Base-by-base conservation (phyloP, 2,797 vertebrate species). In the Characodon lateralis region DNA sequence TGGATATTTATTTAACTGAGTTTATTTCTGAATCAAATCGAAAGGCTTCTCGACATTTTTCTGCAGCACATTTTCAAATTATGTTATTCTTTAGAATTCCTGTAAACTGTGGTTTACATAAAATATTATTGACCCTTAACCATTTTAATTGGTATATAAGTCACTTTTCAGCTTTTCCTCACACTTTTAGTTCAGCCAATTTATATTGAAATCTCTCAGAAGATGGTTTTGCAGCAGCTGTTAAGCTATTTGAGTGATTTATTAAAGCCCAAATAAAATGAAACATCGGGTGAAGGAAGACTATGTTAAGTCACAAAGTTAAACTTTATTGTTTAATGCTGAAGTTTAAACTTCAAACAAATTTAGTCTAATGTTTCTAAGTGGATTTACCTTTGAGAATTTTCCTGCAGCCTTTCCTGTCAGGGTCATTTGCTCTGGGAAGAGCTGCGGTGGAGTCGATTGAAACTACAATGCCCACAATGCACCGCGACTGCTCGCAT, bases 391-490 rank as follows among this genome's bases (percentile, higher is more conserved):
- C 59, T 59, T 6, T 10, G 24, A 14, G 28, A 31, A 16, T 63
- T 65, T 65, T 31, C 28, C 31, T 18, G 20, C 35, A 35, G 16
- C 59, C 18, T 35, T 63, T 41, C 8, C 63, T 12, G 20, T 24
- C 31, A 66, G 63, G 18, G 22, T 16, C 39, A 6, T 35, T 68
- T 41, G 35, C 41, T 68, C 35, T 43, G 65, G 22, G 4, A 12
- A 43, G 26, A 22, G 43, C 7, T 6, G 22, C 13, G 50, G 31
- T 6, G 22, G 22, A 13, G 14, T 3, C 3, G n/a, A 24, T 28
- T 43, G 65, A 58, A 85, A 94, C 91, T 90, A 83, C 91, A 93
- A 1, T 0, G 83, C 90, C 94, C 90, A 91, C 1, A 75, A 89
- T 90, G 85, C 89, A 87, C 13, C 71, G 6, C 26, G 6, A 0